A percentile compares a stretch with the other conserved stretches of the same genome.
These are phyloP conservation scores for Artibeus lituratus DNA, from an alignment of 2,797 vertebrate species.

Conservation along the genomic window DNA sequence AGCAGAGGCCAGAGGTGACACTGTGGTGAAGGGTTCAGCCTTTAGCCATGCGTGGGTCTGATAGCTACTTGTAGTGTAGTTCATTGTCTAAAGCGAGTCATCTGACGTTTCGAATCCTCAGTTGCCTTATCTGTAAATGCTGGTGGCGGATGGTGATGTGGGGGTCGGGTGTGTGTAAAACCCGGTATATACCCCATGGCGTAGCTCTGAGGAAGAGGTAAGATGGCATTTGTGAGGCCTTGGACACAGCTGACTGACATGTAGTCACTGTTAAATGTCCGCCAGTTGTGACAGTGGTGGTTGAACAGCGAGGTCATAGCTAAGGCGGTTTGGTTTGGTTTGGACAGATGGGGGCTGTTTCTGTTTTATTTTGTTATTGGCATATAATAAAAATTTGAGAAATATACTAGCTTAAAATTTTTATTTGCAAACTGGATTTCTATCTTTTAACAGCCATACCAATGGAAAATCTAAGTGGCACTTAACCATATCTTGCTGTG, in stretches of 20 bases:
- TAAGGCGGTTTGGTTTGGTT: neutral
- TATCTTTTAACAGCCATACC: neutral
- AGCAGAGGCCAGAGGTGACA: neutral
- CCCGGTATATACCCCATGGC: neutral
- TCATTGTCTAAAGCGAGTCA: neutral
- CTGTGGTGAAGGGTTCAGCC: neutral
- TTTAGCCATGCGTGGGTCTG: neutral
- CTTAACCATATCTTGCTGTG: neutral
- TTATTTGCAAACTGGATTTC: slow-evolving; percentile 19
- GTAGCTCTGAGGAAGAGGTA: neutral
- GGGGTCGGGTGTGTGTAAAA: neutral
- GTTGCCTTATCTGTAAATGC: neutral
- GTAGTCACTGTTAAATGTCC: neutral
- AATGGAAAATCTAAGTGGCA: neutral
- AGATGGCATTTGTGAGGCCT: neutral
- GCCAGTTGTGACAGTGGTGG: neutral
- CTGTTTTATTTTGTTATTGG: neutral
- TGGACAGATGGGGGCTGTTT: neutral
- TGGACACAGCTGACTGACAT: neutral
- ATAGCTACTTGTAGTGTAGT: neutral
- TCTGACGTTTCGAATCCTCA: neutral
- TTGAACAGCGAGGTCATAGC: neutral
- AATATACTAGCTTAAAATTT: neutral
- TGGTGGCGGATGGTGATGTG: neutral
- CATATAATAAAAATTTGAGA: neutral